A percentile compares a stretch with the other conserved stretches of the same genome.
phyloP scores from a whole-genome alignment of 2,888 invertebrate genomes.

The Luperina testacea region DNA sequence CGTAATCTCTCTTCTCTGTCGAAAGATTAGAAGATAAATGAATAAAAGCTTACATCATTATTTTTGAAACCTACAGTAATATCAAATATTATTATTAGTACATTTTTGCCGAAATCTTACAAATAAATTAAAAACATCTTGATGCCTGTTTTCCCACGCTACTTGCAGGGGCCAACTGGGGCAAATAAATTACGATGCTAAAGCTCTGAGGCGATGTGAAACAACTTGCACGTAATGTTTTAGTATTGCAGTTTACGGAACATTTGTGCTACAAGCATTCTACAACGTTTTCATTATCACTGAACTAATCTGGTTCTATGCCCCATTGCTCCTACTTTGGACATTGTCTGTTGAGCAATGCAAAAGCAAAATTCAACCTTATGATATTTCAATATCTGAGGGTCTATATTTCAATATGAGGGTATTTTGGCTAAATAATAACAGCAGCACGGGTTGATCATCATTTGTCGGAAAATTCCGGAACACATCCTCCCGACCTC shows the following conservation, averaged over 20 bases:
- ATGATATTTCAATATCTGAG: too few relatives aligned
- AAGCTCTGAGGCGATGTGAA: conserved; percentile 42
- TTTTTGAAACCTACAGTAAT: not conserved
- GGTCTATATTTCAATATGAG: too few relatives aligned
- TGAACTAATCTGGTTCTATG: not conserved
- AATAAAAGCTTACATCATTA: conserved; percentile 22
- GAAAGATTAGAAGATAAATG: conserved; percentile 20
- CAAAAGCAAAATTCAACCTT: too few relatives aligned
- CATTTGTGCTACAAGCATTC: conserved; percentile 23
- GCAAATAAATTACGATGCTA: conserved; percentile 53
- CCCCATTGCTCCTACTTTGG: not conserved
- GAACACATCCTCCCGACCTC: conserved; percentile 72
- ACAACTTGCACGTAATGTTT: conserved; percentile 53
- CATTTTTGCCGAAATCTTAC: conserved; percentile 6
- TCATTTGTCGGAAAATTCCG: conserved; percentile 78
- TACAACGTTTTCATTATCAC: conserved; percentile 19
- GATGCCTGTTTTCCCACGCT: conserved; percentile 28
- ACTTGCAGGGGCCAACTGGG: conserved; percentile 14
- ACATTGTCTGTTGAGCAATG: not conserved
- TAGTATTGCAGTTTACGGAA: conserved; percentile 43
- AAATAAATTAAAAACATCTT: conserved; percentile 36
- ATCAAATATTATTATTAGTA: conserved; percentile 1
- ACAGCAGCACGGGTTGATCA: too few relatives aligned
- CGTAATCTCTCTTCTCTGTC: conserved; percentile 34
- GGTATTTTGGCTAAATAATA: too few relatives aligned